These are phyloP conservation scores for Cepaea hortensis DNA, from an alignment of 2,888 invertebrate species.

Conservation along the genomic window DNA sequence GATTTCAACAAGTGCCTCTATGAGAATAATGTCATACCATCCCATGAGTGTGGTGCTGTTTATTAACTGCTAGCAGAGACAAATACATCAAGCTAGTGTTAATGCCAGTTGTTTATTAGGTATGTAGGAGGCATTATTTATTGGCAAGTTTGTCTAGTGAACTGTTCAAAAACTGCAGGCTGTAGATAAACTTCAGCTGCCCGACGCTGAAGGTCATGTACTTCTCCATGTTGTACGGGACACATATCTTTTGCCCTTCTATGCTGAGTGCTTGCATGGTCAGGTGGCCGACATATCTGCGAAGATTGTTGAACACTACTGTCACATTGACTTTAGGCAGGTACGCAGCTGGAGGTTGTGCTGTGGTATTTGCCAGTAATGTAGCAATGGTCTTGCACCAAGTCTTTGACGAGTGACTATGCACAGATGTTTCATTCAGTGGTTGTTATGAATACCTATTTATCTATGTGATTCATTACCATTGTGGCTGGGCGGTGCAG, in stretches of 20 bases:
- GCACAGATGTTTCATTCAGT: neutral
- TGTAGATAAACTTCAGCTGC: neutral
- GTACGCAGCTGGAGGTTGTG: neutral
- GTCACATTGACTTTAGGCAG: neutral
- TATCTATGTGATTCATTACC: neutral
- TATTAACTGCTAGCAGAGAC: no score
- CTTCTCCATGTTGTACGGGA: slow-evolving; percentile 9
- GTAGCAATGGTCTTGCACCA: neutral
- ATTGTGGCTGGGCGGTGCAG: no score
- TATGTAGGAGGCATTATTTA: neutral
- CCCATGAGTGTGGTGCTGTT: no score
- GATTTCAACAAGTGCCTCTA: no score
- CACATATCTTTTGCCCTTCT: neutral
- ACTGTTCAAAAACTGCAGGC: neutral
- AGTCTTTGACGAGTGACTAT: neutral
- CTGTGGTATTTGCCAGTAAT: neutral
- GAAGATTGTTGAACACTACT: neutral
- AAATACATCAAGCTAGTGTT: no score
- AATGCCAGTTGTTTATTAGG: no score
- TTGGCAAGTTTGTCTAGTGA: neutral
- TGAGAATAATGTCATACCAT: no score
- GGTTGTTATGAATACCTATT: neutral
- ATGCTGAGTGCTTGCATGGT: neutral
- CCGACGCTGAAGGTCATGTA: neutral
- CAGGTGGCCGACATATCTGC: neutral